phyloP scores from a whole-genome alignment of 2,797 vertebrate species.

The Pygocentrus nattereri region DNA sequence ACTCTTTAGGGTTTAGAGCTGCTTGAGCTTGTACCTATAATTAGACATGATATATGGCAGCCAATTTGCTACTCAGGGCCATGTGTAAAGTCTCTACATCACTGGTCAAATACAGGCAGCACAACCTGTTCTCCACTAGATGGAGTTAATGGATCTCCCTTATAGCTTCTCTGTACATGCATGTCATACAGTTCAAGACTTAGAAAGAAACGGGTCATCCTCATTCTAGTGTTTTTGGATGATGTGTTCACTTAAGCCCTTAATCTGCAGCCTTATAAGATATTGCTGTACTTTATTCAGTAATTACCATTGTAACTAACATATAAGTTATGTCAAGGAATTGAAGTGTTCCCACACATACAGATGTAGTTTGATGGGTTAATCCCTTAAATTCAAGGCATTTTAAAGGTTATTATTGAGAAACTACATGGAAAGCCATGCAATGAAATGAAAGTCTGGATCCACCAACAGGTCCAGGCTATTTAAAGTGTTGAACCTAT shows the following conservation, averaged over 20 bases:
- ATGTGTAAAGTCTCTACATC: background rate
- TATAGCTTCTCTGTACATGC: background rate
- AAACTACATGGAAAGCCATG: no score
- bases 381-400: no score
- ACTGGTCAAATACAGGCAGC: background rate
- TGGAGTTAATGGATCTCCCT: conserved; percentile 49
- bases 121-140: conserved; percentile 54
- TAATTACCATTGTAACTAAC: no score
- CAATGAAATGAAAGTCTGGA: no score
- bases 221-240: background rate
- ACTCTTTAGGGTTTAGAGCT: conserved; percentile 8
- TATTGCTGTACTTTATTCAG: no score
- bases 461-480: no score
- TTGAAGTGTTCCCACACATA: no score
- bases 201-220: background rate
- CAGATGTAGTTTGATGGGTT: no score
- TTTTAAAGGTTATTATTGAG: no score
- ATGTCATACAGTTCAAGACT: background rate
- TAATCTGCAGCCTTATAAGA: background rate
- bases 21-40: conserved; percentile 8
- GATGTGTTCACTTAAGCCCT: background rate
- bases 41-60: conserved; percentile 9
- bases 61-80: conserved; percentile 1
- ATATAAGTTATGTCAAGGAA: no score
- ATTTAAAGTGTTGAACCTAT: background rate